Evolutionary conservation across 2,888 invertebrate species (phyloP), one percentile per base, ranked within the genome.

Genomic region (Frankliniella intonsa): DNA sequence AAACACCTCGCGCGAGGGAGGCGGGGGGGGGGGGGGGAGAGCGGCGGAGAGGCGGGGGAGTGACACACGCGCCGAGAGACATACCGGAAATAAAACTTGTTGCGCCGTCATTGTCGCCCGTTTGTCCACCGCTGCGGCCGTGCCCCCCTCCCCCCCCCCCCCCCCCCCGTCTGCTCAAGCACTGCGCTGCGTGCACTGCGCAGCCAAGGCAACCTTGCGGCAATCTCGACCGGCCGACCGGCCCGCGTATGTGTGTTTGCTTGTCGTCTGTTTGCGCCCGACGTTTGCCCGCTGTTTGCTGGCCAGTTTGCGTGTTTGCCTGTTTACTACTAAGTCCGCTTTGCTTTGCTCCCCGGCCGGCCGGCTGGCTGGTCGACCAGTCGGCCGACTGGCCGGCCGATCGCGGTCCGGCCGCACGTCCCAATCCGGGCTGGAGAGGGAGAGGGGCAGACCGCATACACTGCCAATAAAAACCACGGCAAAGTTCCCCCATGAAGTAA

Each of bases 241-340:
- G 19, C 12, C 55, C 55, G 55, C 55, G 55, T 11, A 22, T 25
- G 25, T 76, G n/a, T 25, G 69, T 76, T 25, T 76, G 69, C 25
- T 17, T 62, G 62, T 62, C 62, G 19, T 17, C 62, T 76, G 69
- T 76, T 76, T 11, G 69, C 38, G 38, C 38, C 38, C 2, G 38
- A 5, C 38, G 38, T 38, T 38, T 38, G 38, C 38, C 38, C 55
- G 19, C 55, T 76, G 69, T 76, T 76, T 76, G 69, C 69, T 25
- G 69, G 69, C 69, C 69, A 76, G 69, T 76, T 76, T 76, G 69
- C 69, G 69, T 76, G 69, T 76, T 76, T 76, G 69, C 69, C 69
- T 25, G 69, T 10, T 76, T 25, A 76, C 69, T 76, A 25, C 69
- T 38, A 38, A 38, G 38, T 38, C 38, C 38, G 38, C 38, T 38